These are phyloP conservation scores for Sycophila sp. DNA, from an alignment of 1,140 invertebrate species.

Conservation along the genomic window DNA sequence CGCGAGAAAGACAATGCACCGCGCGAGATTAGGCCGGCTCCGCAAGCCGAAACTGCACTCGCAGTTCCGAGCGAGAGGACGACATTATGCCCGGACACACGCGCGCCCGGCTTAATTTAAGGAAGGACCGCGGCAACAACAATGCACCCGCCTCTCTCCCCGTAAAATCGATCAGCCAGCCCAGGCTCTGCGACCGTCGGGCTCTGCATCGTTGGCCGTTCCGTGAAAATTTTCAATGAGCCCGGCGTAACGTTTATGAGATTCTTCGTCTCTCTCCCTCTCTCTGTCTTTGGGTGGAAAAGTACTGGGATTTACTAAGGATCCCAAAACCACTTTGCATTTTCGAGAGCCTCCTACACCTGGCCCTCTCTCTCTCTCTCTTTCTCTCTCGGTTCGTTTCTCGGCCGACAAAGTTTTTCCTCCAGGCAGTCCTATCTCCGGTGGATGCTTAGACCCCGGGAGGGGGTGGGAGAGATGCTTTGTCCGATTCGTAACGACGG, in stretches of 20 bases:
- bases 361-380: not conserved
- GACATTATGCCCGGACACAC: not conserved
- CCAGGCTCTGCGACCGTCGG: too few relatives aligned
- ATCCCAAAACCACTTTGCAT: slow-evolving; percentile 14
- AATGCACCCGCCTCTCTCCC: not conserved
- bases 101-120: not conserved
- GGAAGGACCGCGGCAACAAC: not conserved
- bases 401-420: too few relatives aligned
- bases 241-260: not conserved
- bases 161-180: slow-evolving; percentile 12
- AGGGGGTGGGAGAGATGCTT: not conserved
- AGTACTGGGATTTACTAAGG: not conserved
- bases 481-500: slow-evolving; percentile 13
- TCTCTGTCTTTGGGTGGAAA: not conserved
- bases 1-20: slow-evolving; percentile 14
- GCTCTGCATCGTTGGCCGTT: too few relatives aligned
- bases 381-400: not conserved
- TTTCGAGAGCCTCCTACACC: slow-evolving; percentile 10
- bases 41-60: too few relatives aligned
- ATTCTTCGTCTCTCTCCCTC: not conserved
- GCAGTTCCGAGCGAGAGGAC: too few relatives aligned
- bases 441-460: too few relatives aligned
- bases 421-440: not conserved
- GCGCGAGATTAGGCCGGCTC: not conserved
- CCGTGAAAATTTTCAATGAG: slow-evolving; percentile 17